These are phyloP conservation scores for Ephestia elutella DNA, from an alignment of 1,140 invertebrate genomes.

Conservation along the genomic window DNA sequence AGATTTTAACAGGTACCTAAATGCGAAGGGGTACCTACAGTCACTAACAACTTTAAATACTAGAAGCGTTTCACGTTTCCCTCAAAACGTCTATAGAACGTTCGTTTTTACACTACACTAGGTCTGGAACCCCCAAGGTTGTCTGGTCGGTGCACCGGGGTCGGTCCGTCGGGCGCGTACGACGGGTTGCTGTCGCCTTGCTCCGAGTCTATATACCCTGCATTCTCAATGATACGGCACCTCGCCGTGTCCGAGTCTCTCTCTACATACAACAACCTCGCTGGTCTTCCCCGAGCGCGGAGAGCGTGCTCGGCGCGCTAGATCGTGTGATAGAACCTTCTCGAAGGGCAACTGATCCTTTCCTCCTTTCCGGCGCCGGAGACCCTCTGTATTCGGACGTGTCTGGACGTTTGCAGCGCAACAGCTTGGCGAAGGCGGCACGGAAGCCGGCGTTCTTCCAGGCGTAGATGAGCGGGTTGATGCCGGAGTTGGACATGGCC, in stretches of 20 bases:
- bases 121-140: constrained; percentile 28
- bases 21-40: constrained; percentile 52
- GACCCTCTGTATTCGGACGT: constrained; percentile 66
- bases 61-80: constrained; percentile 72
- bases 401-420: constrained; percentile 78
- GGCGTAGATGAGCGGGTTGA: constrained; percentile 86
- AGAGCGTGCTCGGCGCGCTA: constrained; percentile 38
- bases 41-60: constrained; percentile 60
- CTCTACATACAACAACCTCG: constrained; percentile 55
- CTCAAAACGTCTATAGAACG: constrained; percentile 50
- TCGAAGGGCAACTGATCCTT: constrained; percentile 58
- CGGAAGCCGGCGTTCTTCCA: constrained; percentile 87
- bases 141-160: constrained; percentile 52
- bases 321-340: constrained; percentile 62
- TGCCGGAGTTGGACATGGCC: constrained; percentile 83
- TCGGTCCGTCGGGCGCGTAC: constrained; percentile 60
- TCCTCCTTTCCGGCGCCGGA: constrained; percentile 55
- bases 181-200: constrained; percentile 60
- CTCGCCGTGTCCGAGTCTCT: constrained; percentile 48
- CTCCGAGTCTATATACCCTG: constrained; percentile 64
- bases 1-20: constrained; percentile 60
- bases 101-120: constrained; percentile 52
- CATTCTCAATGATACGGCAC: constrained; percentile 71
- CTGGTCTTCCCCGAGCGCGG: constrained; percentile 50
- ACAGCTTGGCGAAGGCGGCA: constrained; percentile 78